Percentiles rank a stretch among this genome's conserved stretches.
Evolutionary conservation across 1,140 invertebrate species (phyloP).

Genomic region (Trachymyrmex septentrionalis): DNA sequence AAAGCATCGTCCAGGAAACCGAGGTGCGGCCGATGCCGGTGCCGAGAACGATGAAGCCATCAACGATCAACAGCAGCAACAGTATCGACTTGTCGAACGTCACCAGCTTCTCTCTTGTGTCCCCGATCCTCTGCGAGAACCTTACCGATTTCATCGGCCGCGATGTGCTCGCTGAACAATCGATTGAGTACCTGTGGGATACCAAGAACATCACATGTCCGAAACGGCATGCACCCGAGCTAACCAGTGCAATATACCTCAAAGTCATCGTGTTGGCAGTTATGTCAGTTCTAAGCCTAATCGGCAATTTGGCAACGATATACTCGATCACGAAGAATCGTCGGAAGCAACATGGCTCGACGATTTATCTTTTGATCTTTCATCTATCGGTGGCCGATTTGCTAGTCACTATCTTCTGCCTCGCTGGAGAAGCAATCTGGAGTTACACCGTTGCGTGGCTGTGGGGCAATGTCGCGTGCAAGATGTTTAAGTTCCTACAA

Average conservation of each 20-base stretch:
- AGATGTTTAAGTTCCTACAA: constrained; percentile 93
- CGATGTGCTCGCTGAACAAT: constrained; percentile 11
- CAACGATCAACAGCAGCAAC: constrained; percentile 25
- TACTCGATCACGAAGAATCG: constrained; percentile 90
- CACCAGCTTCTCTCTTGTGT: neutral
- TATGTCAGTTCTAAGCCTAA: constrained; percentile 91
- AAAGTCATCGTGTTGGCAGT: constrained; percentile 89
- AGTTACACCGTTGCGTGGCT: constrained; percentile 93
- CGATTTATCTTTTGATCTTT: constrained; percentile 92
- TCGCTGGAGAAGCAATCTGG: constrained; percentile 93
- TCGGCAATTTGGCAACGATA: constrained; percentile 92
- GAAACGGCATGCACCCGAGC: constrained; percentile 88
- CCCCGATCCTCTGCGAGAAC: constrained; percentile 77
- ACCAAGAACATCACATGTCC: constrained; percentile 85
- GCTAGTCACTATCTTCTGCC: constrained; percentile 93
- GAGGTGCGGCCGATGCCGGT: constrained; percentile 3
- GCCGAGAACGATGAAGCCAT: constrained; percentile 28
- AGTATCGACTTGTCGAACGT: neutral
- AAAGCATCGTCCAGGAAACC: neutral
- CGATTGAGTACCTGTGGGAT: too few species aligned
- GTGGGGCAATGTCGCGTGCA: constrained; percentile 92
- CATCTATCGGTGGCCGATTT: constrained; percentile 92
- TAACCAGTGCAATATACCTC: constrained; percentile 88
- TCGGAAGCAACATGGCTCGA: constrained; percentile 88
- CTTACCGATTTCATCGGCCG: constrained; percentile 84